Conservation (phyloP, 2,888 invertebrate genomes). For the Diloba caeruleocephala region DNA sequence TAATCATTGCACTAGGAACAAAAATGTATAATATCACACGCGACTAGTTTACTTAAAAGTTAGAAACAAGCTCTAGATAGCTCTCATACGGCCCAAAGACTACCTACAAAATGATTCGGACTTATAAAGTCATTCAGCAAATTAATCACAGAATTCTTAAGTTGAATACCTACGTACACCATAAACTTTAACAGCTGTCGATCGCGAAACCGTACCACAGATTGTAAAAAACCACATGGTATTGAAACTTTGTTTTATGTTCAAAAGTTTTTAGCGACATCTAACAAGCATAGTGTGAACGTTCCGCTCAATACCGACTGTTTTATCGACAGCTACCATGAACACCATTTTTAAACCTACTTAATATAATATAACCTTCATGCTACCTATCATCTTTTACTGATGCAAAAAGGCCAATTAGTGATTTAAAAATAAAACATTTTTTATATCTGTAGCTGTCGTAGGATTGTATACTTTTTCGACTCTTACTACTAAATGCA, state of each 20-base stretch:
- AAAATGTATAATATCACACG: constrained; percentile 54
- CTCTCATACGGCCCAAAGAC: constrained; percentile 31
- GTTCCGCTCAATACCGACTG: constrained; percentile 45
- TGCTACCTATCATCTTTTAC: no score
- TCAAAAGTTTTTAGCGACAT: constrained; percentile 58
- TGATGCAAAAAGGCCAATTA: no score
- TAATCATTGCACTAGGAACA: constrained; percentile 24
- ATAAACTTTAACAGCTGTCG: constrained; percentile 66
- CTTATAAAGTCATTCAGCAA: constrained; percentile 55
- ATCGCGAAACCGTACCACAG: constrained; percentile 65
- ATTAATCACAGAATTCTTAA: constrained; percentile 59
- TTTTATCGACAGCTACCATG: constrained; percentile 64
- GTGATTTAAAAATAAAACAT: no score
- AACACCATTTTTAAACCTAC: constrained; percentile 8
- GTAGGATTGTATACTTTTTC: no score
- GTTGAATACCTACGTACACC: constrained; percentile 60
- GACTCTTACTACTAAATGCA: no score
- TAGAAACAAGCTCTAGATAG: constrained; percentile 11
- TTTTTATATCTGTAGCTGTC: no score
- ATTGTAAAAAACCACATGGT: constrained; percentile 53
- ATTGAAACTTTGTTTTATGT: no score
- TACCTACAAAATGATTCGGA: constrained; percentile 58
- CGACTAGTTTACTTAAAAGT: constrained; percentile 41
- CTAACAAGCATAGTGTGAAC: constrained; percentile 54
- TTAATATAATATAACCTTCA: no score